phyloP scores from a whole-genome alignment of 2,113 vertebrate genomes.

The Podarcis raffonei region DNA sequence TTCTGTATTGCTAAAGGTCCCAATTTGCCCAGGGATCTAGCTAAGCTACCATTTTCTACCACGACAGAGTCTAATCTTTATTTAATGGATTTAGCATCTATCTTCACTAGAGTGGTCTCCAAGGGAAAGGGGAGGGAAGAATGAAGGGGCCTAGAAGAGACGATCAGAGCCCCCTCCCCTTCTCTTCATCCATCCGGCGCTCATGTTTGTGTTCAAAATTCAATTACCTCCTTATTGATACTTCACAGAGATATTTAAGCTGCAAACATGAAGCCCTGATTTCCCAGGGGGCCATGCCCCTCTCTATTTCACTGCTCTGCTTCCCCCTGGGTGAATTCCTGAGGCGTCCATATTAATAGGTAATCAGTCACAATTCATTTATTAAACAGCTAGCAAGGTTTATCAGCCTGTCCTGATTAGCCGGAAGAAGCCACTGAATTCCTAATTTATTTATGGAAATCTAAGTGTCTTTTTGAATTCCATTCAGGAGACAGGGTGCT shows the following conservation, averaged over 20 bases:
- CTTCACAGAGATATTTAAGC: conserved; percentile 99
- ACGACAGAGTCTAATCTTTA: conserved; percentile 96
- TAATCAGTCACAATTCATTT: conserved; percentile 99
- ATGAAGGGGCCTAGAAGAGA: conserved; percentile 81
- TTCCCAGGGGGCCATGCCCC: conserved; percentile 98
- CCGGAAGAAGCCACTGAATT: conserved; percentile 97
- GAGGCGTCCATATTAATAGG: conserved; percentile 99
- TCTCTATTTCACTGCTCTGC: conserved; percentile 98
- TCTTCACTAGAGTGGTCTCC: conserved; percentile 90
- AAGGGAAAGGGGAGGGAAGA: conserved; percentile 81
- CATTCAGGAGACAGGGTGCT: conserved; percentile 74
- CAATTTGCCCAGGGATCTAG: conserved; percentile 81
- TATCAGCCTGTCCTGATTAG: conserved; percentile 97
- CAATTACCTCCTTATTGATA: conserved; percentile 99
- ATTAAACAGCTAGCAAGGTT: conserved; percentile 99
- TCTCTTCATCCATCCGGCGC: conserved; percentile 88
- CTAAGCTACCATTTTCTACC: conserved; percentile 89
- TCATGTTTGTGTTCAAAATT: conserved; percentile 99
- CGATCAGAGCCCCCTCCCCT: conserved; percentile 81
- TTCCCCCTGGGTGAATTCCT: conserved; percentile 92
- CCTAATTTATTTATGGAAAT: conserved; percentile 99
- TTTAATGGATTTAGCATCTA: conserved; percentile 99
- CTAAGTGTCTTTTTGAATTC: conserved; percentile 94
- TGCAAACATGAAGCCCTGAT: conserved; percentile 99
- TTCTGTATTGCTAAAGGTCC: conserved; percentile 81